These are phyloP conservation scores for Hyposmocoma kahamanoa DNA, from an alignment of 1,140 invertebrate species.

Conservation along the genomic window DNA sequence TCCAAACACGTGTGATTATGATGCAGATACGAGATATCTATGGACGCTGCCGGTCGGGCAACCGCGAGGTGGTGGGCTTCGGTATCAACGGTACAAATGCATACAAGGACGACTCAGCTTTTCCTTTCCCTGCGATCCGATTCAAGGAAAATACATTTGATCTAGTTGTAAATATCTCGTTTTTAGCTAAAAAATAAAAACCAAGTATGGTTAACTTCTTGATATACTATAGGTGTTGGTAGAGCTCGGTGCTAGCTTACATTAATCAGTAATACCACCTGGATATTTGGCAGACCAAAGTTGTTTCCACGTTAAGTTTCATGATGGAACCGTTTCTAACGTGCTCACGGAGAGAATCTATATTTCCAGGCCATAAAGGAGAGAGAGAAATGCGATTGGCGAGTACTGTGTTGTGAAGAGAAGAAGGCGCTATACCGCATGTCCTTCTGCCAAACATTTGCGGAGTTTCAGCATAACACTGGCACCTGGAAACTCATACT, in stretches of 20 bases:
- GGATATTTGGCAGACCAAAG: too few relatives aligned
- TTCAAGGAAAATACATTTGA: slow-evolving; percentile 78
- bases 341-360: too few relatives aligned
- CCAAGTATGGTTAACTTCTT: too few relatives aligned
- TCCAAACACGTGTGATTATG: too few relatives aligned
- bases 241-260: too few relatives aligned
- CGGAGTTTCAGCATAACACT: slow-evolving; percentile 90
- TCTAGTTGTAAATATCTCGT: slow-evolving; percentile 54
- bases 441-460: slow-evolving; percentile 94
- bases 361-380: slow-evolving; percentile 83
- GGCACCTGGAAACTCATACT: slow-evolving; percentile 90
- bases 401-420: slow-evolving; percentile 88
- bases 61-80: slow-evolving; percentile 90
- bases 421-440: slow-evolving; percentile 94
- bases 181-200: too few relatives aligned
- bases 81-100: slow-evolving; percentile 83
- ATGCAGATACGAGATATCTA: slow-evolving; percentile 31
- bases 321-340: too few relatives aligned
- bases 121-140: slow-evolving; percentile 89
- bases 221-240: too few relatives aligned
- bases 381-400: slow-evolving; percentile 98
- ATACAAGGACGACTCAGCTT: slow-evolving; percentile 84
- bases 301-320: too few relatives aligned
- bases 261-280: too few relatives aligned
- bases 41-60: slow-evolving; percentile 76